phyloP scores from a whole-genome alignment of 2,888 invertebrate genomes.

The Troglohyphantes excavatus region DNA sequence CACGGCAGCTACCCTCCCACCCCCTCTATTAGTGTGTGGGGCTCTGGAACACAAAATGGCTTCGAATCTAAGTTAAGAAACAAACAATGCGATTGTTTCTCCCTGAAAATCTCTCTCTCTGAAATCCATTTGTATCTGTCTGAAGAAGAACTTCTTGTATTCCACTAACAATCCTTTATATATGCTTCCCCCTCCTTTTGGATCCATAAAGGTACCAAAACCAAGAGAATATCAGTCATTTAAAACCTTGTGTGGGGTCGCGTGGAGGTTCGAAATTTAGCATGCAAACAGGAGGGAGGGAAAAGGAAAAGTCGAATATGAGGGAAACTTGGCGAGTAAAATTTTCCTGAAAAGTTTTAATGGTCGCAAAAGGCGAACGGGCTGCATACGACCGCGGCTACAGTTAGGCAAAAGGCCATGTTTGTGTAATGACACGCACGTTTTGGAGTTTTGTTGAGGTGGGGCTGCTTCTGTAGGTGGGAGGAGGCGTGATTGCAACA shows the following conservation, averaged over 20 bases:
- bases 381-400: no score
- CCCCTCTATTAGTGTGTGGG: slow-evolving; percentile 61
- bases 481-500: not conserved
- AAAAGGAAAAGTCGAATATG: slow-evolving; percentile 38
- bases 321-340: not conserved
- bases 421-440: slow-evolving; percentile 71
- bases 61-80: slow-evolving; percentile 19
- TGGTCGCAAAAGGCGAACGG: not conserved
- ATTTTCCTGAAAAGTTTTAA: not conserved
- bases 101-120: slow-evolving; percentile 42
- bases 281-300: slow-evolving; percentile 52
- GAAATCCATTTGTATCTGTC: slow-evolving; percentile 75
- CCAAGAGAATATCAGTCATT: no score
- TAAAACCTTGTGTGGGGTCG: slow-evolving; percentile 26
- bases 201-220: not conserved
- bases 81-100: slow-evolving; percentile 61
- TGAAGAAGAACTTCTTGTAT: slow-evolving; percentile 66
- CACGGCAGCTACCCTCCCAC: slow-evolving; percentile 65
- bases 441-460: not conserved
- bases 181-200: not conserved
- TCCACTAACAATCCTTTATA: not conserved
- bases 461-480: no score
- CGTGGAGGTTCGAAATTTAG: slow-evolving; percentile 43
- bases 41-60: slow-evolving; percentile 25
- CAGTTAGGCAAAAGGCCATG: slow-evolving; percentile 45